Evolutionary conservation across 2,888 invertebrate species (phyloP).

Genomic region (Bimastos eiseni): DNA sequence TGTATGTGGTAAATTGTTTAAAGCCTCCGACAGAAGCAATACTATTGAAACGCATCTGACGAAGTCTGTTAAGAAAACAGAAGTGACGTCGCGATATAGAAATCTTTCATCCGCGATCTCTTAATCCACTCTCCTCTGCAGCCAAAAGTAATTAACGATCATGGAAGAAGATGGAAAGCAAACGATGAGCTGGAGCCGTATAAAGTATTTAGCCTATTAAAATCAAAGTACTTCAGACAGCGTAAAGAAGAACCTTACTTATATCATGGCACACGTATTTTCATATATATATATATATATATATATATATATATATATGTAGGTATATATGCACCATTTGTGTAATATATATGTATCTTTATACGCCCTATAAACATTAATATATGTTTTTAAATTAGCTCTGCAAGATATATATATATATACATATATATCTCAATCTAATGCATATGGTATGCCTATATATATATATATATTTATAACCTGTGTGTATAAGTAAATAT

Average conservation of each 20-base stretch:
- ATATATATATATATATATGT: not conserved
- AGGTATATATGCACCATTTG: not conserved
- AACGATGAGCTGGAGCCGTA: not conserved
- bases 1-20: not conserved
- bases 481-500: not conserved
- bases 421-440: too few relatives aligned
- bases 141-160: not conserved
- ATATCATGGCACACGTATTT: too few relatives aligned
- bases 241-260: not conserved
- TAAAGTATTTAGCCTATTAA: not conserved
- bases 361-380: not conserved
- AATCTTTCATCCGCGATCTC: not conserved
- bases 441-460: too few relatives aligned
- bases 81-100: not conserved
- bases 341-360: not conserved
- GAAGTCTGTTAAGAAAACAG: not conserved
- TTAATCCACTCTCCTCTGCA: not conserved
- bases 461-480: not conserved
- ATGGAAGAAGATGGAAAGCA: not conserved
- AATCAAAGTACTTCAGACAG: not conserved
- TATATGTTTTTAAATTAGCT: not conserved
- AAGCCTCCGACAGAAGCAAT: not conserved
- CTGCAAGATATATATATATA: too few relatives aligned
- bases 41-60: not conserved
- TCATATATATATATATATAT: not conserved